These are phyloP conservation scores for Amphipoea oculea DNA, from an alignment of 2,888 invertebrate species.

Conservation along the genomic window DNA sequence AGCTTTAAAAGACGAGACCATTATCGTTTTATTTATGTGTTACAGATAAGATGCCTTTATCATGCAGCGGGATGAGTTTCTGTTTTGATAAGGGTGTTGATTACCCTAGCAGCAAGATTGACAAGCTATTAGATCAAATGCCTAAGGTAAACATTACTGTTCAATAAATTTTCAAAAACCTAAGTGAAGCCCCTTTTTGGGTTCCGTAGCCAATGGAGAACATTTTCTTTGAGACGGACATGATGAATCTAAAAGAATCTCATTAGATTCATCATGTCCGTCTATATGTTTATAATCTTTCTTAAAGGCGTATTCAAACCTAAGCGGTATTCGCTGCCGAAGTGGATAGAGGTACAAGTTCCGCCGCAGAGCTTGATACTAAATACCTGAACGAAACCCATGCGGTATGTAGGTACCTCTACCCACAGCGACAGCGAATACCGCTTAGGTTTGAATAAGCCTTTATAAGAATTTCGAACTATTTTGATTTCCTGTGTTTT, in stretches of 20 bases:
- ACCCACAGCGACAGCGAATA: too few relatives aligned
- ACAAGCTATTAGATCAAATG: not conserved
- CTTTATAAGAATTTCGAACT: too few relatives aligned
- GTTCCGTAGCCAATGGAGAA: not conserved
- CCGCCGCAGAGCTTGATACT: too few relatives aligned
- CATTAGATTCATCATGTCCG: not conserved
- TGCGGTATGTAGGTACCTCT: too few relatives aligned
- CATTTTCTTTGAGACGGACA: too few relatives aligned
- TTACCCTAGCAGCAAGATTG: conserved; percentile 18
- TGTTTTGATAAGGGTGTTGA: conserved; percentile 21
- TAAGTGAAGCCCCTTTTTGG: not conserved
- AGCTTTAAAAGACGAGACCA: not conserved
- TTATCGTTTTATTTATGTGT: not conserved
- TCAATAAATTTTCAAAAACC: not conserved
- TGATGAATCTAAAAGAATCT: too few relatives aligned
- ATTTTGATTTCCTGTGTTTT: not conserved
- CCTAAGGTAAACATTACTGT: conserved; percentile 11
- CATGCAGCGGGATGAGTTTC: not conserved
- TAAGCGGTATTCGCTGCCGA: too few relatives aligned
- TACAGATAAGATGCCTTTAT: conserved; percentile 19
- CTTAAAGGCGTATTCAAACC: too few relatives aligned
- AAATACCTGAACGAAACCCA: too few relatives aligned
- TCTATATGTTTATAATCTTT: too few relatives aligned
- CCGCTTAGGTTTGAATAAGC: too few relatives aligned
- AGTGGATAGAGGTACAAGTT: too few relatives aligned